Base-by-base conservation (phyloP, 2,888 invertebrate species). In the Strigamia maritima region DNA sequence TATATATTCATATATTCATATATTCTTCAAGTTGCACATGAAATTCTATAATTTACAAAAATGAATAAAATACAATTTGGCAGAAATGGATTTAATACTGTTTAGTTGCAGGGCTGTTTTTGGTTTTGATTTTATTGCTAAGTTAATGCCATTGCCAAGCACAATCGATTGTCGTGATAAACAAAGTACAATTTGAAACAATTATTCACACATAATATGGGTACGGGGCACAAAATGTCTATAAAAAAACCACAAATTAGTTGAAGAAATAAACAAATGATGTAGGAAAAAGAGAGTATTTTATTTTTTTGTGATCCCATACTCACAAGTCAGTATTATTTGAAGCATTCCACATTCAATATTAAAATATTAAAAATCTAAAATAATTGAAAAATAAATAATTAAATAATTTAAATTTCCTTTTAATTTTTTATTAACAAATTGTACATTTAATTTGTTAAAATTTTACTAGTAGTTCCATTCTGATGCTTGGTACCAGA, bases 41-140 rank as follows among this genome's bases (percentile, higher is more conserved):
- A 65, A 7, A 49, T 6, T 49, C 24, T 65, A n/a, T n/a, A 65
- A 22, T 65, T 65, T 65, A 65, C 60, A 24, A 65, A n/a, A 65
- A 65, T 22, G 22, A 65, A 1, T 22, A 24, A 12, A 24, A 24
- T 12, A 19, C 22, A 65, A 12, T 65, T 65, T 65, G 60, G 60
- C 60, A 65, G 6, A 24, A 65, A 24, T 24, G 60, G 60, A 65
- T 65, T 35, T 65, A 65, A 65, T 65, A 65, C 60, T 65, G 60
- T 65, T n/a, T 65, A 65, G 60, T 65, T 65, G 60, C 60, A 65
- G 60, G 60, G 24, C 60, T n/a, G 19, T 65, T 65, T 65, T n/a
- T 44, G 44, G 60, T 65, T 65, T 65, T 65, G 60, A 65, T 65
- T 65, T 65, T 65, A 65, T 65, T 65, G 60, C 60, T 65, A 65